A percentile compares a stretch with the other conserved stretches of the same genome.
Evolutionary conservation across 2,888 invertebrate genomes (phyloP).

Genomic region (Reticulitermes lucifugus): DNA sequence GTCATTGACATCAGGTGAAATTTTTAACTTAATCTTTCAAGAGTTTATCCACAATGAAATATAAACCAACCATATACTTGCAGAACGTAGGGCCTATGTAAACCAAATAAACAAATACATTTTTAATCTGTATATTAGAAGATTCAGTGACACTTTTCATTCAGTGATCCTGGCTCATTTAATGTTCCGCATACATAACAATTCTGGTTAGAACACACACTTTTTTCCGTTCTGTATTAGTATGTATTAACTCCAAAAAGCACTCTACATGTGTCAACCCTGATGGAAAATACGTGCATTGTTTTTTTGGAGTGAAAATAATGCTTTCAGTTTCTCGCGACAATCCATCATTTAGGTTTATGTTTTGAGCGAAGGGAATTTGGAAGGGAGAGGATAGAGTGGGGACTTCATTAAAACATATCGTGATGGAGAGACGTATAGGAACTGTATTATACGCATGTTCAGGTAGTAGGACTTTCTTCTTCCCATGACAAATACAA

Average conservation of each 20-base stretch:
- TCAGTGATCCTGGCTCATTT: neutral
- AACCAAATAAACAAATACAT: neutral
- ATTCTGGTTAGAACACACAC: neutral
- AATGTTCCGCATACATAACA: neutral
- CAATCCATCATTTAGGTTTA: constrained; percentile 7
- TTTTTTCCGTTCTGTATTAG: neutral
- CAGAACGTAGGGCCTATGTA: neutral
- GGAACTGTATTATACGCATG: neutral
- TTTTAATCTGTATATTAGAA: neutral
- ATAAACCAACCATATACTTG: neutral
- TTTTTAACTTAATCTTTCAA: no score
- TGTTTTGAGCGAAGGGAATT: neutral
- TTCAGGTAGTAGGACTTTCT: neutral
- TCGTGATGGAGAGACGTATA: neutral
- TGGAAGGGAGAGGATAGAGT: neutral
- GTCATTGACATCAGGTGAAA: no score
- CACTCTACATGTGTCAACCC: neutral
- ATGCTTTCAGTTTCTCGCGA: neutral
- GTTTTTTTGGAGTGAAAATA: neutral
- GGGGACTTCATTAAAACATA: constrained; percentile 4
- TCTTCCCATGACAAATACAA: neutral
- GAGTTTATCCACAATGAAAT: neutral
- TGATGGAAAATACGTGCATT: constrained; percentile 7
- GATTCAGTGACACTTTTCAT: no score
- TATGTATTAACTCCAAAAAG: neutral